Evolutionary conservation across 2,113 vertebrate species (phyloP), one percentile per base, ranked within the genome.

Genomic region (Alexandromys fortis): DNA sequence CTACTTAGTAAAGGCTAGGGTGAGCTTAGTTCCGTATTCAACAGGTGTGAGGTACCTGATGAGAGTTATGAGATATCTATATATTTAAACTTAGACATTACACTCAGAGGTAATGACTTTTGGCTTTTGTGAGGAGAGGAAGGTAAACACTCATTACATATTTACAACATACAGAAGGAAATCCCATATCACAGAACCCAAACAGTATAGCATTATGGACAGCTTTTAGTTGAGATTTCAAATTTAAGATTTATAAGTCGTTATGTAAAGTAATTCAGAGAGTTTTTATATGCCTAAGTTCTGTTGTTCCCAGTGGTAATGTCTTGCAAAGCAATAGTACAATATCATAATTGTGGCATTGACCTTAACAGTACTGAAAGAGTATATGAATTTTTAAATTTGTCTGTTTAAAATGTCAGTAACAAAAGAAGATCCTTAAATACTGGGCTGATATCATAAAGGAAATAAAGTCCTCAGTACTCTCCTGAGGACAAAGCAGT

Each of bases 361-460:
- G 58, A n/a, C 12, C 76, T 26, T 65, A 65, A 35, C 2, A 61
- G 24, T 4, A 89, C 12, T 63, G 16, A 24, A 63, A 76, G 13
- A 35, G 3, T 65, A 81, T 55, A 33, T 33, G 0, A 38, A 55
- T 75, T 86, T 93, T 47, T 14, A 67, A 82, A 45, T 75, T 16
- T 86, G 12, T 90, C n/a, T 85, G 35, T 75, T 91, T 63, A 94
- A n/a, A 73, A 55, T 67, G 65, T 91, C 35, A 77, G 45, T 86
- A 81, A 92, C 77, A 49, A 91, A 67, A 83, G 67, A 77, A 68
- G 63, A 76, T 86, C 35, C 65, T 88, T 89, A 33, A 95, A 86
- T 58, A 90, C 4, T 72, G 26, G 17, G 19, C 63, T 28, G 75
- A 85, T n/a, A 58, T 58, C 12, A 33, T 90, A 78, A 87, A 58